Percentiles rank a stretch among this genome's conserved stretches.
phyloP scores from a whole-genome alignment of 2,888 invertebrate species.

The Brenthis ino region DNA sequence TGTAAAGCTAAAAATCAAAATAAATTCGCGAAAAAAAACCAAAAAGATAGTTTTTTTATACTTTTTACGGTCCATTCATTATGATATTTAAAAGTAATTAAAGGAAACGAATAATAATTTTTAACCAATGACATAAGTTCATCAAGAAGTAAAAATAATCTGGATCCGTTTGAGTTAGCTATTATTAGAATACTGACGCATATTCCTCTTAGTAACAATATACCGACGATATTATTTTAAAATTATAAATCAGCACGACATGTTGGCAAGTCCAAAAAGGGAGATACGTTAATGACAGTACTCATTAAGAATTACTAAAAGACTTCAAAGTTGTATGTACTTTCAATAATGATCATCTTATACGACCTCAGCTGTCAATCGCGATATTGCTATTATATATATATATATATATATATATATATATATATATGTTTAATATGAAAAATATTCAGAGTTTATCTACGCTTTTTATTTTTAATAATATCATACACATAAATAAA shows the following conservation, averaged over 20 bases:
- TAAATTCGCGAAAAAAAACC: not conserved
- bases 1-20: too few relatives aligned
- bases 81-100: too few relatives aligned
- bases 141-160: too few relatives aligned
- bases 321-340: conserved; percentile 46
- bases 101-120: too few relatives aligned
- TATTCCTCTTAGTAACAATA: conserved; percentile 22
- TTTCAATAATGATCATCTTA: conserved; percentile 57
- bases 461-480: not conserved
- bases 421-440: not conserved
- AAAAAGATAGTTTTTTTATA: not conserved
- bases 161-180: too few relatives aligned
- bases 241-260: conserved; percentile 48
- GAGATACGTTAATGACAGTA: conserved; percentile 53
- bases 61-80: too few relatives aligned
- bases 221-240: conserved; percentile 26
- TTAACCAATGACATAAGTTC: too few relatives aligned
- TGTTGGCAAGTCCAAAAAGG: conserved; percentile 56
- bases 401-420: too few relatives aligned
- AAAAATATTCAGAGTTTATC: conserved; percentile 1
- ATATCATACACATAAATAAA: conserved; percentile 1
- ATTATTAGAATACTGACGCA: conserved; percentile 4
- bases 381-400: conserved; percentile 43
- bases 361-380: conserved; percentile 65
- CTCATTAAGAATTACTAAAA: conserved; percentile 56